phyloP scores from a whole-genome alignment of 1,140 invertebrate species.

The Colletes latitarsis region DNA sequence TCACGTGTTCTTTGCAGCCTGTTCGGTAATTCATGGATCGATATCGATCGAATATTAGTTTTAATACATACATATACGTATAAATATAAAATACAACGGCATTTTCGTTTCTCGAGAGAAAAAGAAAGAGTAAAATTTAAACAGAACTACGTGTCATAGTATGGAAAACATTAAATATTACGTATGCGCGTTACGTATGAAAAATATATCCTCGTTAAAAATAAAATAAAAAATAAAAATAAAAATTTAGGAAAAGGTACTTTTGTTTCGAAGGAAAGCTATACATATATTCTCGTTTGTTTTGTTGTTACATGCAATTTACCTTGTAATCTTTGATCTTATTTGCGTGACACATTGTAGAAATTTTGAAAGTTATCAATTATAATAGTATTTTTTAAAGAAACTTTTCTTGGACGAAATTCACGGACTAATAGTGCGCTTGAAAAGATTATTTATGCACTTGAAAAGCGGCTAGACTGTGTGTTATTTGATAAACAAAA shows the following conservation, averaged over 20 bases:
- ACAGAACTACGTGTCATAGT: neutral
- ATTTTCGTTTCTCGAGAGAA: constrained; percentile 7
- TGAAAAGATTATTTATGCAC: constrained; percentile 69
- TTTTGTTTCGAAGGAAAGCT: neutral
- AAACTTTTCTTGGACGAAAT: constrained; percentile 69
- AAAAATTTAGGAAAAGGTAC: neutral
- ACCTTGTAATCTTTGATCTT: constrained; percentile 19
- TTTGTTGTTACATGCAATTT: neutral
- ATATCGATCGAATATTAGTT: constrained; percentile 17
- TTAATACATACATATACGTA: neutral
- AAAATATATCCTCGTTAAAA: neutral
- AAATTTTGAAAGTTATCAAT: constrained; percentile 67
- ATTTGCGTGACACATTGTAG: constrained; percentile 54
- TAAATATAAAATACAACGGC: neutral
- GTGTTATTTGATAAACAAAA: constrained; percentile 21
- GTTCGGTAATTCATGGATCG: constrained; percentile 57
- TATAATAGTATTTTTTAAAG: constrained; percentile 74
- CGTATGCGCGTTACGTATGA: neutral
- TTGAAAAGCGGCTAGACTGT: constrained; percentile 48
- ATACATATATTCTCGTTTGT: neutral
- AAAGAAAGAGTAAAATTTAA: neutral
- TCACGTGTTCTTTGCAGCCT: constrained; percentile 72
- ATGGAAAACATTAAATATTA: neutral
- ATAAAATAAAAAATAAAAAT: too few species aligned
- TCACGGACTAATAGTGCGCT: constrained; percentile 63